These are phyloP conservation scores for Cinclus mexicanus DNA, from an alignment of 2,113 vertebrate species.

Conservation along the genomic window DNA sequence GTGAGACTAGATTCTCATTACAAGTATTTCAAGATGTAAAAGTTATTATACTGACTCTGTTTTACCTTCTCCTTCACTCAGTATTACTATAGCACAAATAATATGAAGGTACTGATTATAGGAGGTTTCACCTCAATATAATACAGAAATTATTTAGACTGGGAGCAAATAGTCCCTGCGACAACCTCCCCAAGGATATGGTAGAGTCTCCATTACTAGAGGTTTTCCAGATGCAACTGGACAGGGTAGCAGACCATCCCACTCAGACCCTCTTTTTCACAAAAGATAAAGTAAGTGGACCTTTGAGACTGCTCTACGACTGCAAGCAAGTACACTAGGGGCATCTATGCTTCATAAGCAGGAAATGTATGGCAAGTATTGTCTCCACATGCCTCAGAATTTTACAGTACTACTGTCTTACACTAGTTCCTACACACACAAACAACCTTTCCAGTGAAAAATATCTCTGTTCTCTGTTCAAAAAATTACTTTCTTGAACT, in stretches of 20 bases:
- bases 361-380: not conserved
- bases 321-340: not conserved
- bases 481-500: not conserved
- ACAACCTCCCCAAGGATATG: not conserved
- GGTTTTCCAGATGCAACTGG: not conserved
- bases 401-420: not conserved
- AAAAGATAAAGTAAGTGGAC: not conserved
- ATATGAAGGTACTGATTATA: not conserved
- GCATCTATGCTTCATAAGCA: rapidly evolving
- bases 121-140: not conserved
- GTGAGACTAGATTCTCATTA: not conserved
- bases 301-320: not conserved
- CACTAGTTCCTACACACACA: not conserved
- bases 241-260: not conserved
- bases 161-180: not conserved
- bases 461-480: not conserved
- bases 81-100: not conserved
- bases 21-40: not conserved
- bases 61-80: not conserved
- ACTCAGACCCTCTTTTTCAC: not conserved
- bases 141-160: not conserved
- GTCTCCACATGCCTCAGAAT: not conserved
- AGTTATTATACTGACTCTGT: not conserved
- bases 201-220: not conserved
- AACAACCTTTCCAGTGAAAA: not conserved